phyloP scores from a whole-genome alignment of 35 echinoderm and acorn worm species.

The Ptychodera flava region DNA sequence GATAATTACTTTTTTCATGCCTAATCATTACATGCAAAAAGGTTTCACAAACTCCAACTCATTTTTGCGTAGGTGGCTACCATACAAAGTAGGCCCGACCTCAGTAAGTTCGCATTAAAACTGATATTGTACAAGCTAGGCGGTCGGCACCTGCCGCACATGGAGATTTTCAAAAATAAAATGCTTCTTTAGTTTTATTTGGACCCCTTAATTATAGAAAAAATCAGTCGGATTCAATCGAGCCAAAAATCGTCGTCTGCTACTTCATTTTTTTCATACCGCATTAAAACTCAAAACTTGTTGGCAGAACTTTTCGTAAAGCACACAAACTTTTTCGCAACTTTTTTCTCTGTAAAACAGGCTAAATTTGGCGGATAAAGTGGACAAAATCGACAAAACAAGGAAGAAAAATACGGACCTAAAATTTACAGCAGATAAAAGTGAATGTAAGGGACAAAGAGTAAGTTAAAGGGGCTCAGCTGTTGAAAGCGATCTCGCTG shows the following conservation, averaged over 20 bases:
- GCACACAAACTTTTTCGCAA: not conserved
- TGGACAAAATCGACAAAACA: not conserved
- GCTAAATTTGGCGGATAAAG: not conserved
- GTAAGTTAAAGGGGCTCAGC: not conserved
- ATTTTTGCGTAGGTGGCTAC: not conserved
- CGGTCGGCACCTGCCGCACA: not conserved
- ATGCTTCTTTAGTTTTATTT: conserved; percentile 2
- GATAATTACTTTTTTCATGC: not conserved
- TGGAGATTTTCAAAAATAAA: conserved; percentile 2
- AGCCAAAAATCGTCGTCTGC: not conserved
- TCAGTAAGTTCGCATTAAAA: not conserved
- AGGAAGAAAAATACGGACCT: not conserved
- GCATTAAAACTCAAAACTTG: not conserved
- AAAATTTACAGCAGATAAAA: not conserved
- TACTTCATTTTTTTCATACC: not conserved
- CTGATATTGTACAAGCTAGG: not conserved
- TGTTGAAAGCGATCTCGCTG: not conserved
- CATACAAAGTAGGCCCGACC: not conserved
- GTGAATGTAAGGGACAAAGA: not conserved
- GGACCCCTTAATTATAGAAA: conserved; percentile 1
- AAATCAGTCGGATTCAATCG: not conserved
- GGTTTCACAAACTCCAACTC: not conserved
- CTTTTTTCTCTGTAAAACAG: not conserved
- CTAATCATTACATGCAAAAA: not conserved
- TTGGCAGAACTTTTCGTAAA: not conserved